A percentile compares a stretch with the other conserved stretches of the same genome.
These are phyloP conservation scores for Cheiracanthium punctorium DNA, from an alignment of 2,888 invertebrate species.

Conservation along the genomic window DNA sequence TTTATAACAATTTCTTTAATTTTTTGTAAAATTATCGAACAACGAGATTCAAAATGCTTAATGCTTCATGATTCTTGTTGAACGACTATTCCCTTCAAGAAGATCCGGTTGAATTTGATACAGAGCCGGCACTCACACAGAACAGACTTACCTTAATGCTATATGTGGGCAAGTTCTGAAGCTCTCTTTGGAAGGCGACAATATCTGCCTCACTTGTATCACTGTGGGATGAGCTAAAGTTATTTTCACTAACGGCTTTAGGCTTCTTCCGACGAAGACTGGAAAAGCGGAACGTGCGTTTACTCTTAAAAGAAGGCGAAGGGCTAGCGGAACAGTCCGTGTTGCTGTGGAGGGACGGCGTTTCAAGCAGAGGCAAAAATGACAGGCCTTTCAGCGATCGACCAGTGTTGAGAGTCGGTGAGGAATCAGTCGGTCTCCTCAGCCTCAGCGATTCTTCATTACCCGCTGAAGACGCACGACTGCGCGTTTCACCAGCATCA, in stretches of 20 bases:
- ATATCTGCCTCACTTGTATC: slow-evolving; percentile 77
- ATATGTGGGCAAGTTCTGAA: slow-evolving; percentile 79
- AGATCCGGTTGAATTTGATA: no score
- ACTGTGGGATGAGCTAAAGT: slow-evolving; percentile 46
- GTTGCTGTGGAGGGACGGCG: slow-evolving; percentile 11
- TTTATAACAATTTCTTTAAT: no score
- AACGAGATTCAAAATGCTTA: no score
- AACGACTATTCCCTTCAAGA: no score
- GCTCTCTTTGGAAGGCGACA: slow-evolving; percentile 79
- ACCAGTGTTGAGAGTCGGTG: slow-evolving; percentile 20
- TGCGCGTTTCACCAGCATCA: slow-evolving; percentile 55
- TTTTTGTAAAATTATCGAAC: no score
- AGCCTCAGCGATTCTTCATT: slow-evolving; percentile 71
- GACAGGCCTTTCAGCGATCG: slow-evolving; percentile 5
- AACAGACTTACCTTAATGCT: slow-evolving; percentile 73
- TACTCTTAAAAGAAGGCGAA: slow-evolving; percentile 67
- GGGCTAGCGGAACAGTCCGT: slow-evolving; percentile 68
- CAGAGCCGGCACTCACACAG: no score
- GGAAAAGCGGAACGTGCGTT: slow-evolving; percentile 75
- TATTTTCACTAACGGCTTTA: slow-evolving; percentile 73
- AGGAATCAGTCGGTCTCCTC: slow-evolving; percentile 16
- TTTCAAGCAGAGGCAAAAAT: slow-evolving; percentile 40
- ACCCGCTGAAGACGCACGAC: slow-evolving; percentile 66
- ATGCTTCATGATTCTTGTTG: no score
- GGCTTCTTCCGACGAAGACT: slow-evolving; percentile 75